Base-by-base conservation (phyloP, 1,140 invertebrate genomes). In the Zaprionus nigranus region DNA sequence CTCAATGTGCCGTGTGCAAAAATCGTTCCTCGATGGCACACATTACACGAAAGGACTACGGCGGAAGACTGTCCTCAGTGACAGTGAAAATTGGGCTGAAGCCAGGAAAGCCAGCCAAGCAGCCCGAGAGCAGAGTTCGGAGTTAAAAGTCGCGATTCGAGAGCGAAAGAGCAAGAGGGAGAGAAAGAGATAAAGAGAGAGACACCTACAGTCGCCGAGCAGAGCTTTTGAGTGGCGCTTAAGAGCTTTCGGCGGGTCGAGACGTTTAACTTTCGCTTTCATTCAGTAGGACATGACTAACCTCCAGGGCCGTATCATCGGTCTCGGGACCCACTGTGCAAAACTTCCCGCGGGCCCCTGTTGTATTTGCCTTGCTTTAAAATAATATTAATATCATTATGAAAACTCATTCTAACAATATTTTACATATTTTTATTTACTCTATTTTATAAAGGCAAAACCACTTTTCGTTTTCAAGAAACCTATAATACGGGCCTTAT, bases 21-120 rank as follows among this genome's bases (percentile, higher is more conserved):
- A 78, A 73, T 66, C 58, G 71, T 81, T 88, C 70, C 70, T 83
- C 68, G 80, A 80, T 71, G 81, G 85, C 73, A 73, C 82, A 90
- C 85, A 90, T 90, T 82, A 79, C 86, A 90, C 85, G 73, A 80
- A 81, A 90, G 79, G 79, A 90, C 81, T 75, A 80, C 85, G 75
- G 76, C 84, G 85, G 84, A 88, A 88, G 81, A 88, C 84, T 88
- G 84, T 73, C 71, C 71, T 61, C 54, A 20, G 38, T 38, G 68
- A 51, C 79, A 64, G 69, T 69, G 60, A 83, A 88, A 81, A 72
- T 78, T 85, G 43, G 73, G 62, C 38, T 72, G 51, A 72, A 80
- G 58, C 61, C 60, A 67, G 7, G n/a, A 34, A 34, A 34, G 30
- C 9, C 71, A 58, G 40, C 46, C 60, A 54, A 24, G 46, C 38